phyloP scores from a whole-genome alignment of 2,888 invertebrate species.

The Baronia brevicornis region DNA sequence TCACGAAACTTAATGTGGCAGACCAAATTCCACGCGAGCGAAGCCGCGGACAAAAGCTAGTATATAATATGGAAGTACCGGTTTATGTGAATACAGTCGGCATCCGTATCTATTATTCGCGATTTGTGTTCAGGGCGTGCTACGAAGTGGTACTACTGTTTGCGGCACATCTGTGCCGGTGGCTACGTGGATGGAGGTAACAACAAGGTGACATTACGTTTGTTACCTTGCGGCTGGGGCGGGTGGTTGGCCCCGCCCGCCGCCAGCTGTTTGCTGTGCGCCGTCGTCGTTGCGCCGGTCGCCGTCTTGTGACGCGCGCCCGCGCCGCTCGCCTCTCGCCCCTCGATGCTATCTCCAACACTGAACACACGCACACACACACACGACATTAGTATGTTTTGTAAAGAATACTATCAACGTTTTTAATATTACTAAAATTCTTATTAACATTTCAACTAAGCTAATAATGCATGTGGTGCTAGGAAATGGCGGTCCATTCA shows the following conservation, averaged over 20 bases:
- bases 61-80: too few species aligned
- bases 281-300: conserved; percentile 81
- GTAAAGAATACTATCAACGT: too few species aligned
- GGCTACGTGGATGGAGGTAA: conserved; percentile 36
- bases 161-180: conserved; percentile 4
- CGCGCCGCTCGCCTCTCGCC: conserved; percentile 51
- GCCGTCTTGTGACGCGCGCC: conserved; percentile 63
- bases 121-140: not conserved
- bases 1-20: too few species aligned
- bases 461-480: too few species aligned
- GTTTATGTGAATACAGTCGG: too few species aligned
- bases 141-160: too few species aligned
- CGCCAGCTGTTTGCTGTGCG: conserved; percentile 87
- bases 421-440: too few species aligned
- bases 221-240: conserved; percentile 79
- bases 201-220: conserved; percentile 66
- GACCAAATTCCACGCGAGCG: too few species aligned
- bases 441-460: too few species aligned
- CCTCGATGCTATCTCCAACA: conserved; percentile 67
- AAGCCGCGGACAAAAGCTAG: too few species aligned
- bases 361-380: conserved; percentile 30
- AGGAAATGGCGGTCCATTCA: too few species aligned
- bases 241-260: conserved; percentile 83
- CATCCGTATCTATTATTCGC: too few species aligned
- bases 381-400: conserved; percentile 3